These are phyloP conservation scores for Botia kubotai DNA, from an alignment of 2,797 vertebrate genomes.

Conservation along the genomic window DNA sequence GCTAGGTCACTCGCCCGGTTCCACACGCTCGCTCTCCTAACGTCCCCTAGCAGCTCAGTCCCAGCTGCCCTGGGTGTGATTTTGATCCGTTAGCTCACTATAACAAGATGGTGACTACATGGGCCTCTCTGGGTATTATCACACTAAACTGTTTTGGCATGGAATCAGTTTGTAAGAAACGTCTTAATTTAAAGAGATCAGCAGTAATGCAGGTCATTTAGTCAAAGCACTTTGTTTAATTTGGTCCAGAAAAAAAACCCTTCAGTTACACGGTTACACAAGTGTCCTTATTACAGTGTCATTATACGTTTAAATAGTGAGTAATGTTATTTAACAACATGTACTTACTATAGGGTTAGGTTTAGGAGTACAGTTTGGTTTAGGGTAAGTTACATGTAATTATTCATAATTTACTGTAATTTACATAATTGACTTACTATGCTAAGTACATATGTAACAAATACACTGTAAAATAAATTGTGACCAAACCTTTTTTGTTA, in stretches of 20 bases:
- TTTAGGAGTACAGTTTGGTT: no score
- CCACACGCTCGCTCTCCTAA: slow-evolving; percentile 62
- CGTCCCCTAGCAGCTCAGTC: slow-evolving; percentile 48
- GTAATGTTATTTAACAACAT: no score
- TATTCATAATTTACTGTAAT: no score
- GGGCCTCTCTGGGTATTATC: slow-evolving; percentile 39
- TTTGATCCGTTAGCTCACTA: slow-evolving; percentile 54
- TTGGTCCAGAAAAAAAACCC: not conserved
- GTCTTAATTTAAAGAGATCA: not conserved
- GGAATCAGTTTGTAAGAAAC: not conserved
- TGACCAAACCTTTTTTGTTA: not conserved
- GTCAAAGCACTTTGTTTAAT: not conserved
- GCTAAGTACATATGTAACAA: no score
- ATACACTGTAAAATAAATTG: no score
- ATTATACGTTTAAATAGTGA: no score
- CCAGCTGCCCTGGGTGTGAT: slow-evolving; percentile 61
- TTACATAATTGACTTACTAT: no score
- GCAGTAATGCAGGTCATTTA: not conserved
- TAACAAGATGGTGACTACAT: slow-evolving; percentile 45
- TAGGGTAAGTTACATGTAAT: no score
- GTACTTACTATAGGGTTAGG: no score
- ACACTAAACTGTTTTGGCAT: slow-evolving; percentile 28
- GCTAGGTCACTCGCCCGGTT: slow-evolving; percentile 67
- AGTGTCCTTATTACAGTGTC: no score
- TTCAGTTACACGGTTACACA: no score